Percentiles rank a stretch among this genome's conserved stretches.
phyloP scores from a whole-genome alignment of 2,888 invertebrate species.

The Molorchus minor region DNA sequence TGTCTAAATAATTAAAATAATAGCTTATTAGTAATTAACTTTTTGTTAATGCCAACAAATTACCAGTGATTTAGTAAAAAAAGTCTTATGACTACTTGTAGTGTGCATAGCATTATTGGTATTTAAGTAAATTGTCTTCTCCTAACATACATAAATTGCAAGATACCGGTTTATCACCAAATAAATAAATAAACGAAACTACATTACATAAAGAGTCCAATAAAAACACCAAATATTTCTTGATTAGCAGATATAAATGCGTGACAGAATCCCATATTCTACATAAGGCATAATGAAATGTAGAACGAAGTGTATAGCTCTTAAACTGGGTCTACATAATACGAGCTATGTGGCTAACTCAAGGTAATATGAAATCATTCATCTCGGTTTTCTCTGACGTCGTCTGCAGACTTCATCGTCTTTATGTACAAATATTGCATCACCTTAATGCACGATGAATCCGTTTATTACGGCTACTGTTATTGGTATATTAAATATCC shows the following conservation, averaged over 20 bases:
- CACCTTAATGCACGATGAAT: no score
- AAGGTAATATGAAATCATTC: conserved; percentile 30
- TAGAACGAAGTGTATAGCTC: conserved; percentile 39
- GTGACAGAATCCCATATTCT: conserved; percentile 14
- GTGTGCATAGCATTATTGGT: no score
- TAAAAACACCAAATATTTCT: conserved; percentile 19
- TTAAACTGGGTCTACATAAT: conserved; percentile 39
- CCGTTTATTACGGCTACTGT: no score
- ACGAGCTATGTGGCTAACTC: conserved; percentile 34
- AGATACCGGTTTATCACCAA: background rate
- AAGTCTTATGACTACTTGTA: no score
- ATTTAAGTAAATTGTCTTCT: no score
- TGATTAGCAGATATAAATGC: conserved; percentile 28
- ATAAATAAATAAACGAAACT: conserved; percentile 8
- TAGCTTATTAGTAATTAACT: no score
- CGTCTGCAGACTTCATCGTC: no score
- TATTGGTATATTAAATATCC: no score
- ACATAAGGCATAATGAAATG: conserved; percentile 39
- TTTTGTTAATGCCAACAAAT: no score
- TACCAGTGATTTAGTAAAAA: no score
- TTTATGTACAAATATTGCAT: no score
- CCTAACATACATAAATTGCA: conserved; percentile 11
- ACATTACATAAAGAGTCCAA: background rate
- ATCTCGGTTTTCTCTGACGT: background rate
- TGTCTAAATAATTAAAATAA: no score